Evolutionary conservation across 2,113 vertebrate genomes (phyloP).

Genomic region (Acrocephalus arundinaceus): DNA sequence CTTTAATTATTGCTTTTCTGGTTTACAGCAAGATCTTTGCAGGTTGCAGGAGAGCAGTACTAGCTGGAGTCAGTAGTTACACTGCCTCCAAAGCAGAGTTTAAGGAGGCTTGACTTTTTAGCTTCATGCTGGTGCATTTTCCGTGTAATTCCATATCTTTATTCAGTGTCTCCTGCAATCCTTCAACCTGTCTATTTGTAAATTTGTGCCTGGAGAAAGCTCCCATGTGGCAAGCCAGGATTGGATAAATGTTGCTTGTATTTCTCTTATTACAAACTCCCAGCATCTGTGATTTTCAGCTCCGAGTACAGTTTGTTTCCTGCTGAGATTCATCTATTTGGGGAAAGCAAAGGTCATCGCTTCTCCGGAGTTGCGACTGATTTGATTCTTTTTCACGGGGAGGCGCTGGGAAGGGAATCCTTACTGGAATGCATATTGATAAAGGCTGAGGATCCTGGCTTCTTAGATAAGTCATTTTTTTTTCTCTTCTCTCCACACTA

Average conservation of each 20-base stretch:
- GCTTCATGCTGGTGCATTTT: constrained; percentile 28
- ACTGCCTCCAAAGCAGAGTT: neutral
- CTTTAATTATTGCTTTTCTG: constrained; percentile 32
- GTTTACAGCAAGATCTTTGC: neutral
- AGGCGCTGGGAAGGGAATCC: constrained; percentile 45
- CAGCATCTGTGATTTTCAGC: constrained; percentile 61
- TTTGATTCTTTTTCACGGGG: constrained; percentile 39
- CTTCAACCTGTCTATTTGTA: constrained; percentile 59
- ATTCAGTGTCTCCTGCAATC: constrained; percentile 54
- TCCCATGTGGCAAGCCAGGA: constrained; percentile 57
- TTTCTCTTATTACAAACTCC: constrained; percentile 57
- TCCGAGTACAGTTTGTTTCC: constrained; percentile 59
- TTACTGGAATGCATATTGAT: constrained; percentile 64
- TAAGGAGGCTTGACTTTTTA: neutral
- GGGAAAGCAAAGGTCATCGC: constrained; percentile 34
- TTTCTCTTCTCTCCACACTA: constrained; percentile 62
- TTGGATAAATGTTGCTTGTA: constrained; percentile 63
- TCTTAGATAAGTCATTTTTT: constrained; percentile 61
- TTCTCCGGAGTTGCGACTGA: constrained; percentile 1
- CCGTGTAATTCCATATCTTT: neutral
- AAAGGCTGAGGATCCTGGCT: constrained; percentile 66
- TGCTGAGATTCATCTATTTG: constrained; percentile 47
- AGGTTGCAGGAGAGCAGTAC: neutral
- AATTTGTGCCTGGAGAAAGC: constrained; percentile 23
- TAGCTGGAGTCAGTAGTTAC: neutral